These are phyloP conservation scores for Lepidurus apus DNA, from an alignment of 1,140 invertebrate species.

Conservation along the genomic window DNA sequence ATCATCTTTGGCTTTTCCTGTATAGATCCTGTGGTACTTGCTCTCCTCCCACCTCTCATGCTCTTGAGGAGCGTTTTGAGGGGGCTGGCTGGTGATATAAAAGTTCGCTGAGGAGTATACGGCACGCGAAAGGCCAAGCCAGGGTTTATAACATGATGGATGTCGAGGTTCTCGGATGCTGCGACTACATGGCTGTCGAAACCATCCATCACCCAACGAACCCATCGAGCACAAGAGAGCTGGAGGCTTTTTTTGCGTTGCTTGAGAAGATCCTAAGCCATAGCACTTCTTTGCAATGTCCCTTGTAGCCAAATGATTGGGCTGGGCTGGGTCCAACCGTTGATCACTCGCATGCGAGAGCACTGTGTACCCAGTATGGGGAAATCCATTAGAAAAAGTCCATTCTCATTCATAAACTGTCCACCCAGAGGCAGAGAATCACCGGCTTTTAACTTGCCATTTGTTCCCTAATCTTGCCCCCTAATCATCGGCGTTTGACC, in stretches of 20 bases:
- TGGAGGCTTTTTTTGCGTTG: background rate
- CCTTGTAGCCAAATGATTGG: constrained; percentile 10
- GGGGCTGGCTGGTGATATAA: background rate
- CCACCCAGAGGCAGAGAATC: background rate
- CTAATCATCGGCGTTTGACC: no score
- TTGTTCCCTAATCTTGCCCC: no score
- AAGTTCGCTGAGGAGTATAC: background rate
- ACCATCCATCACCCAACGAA: background rate
- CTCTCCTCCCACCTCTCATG: background rate
- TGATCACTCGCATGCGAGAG: background rate
- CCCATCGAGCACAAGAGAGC: background rate
- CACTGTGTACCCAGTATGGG: background rate
- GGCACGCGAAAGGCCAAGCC: background rate
- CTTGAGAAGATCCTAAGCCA: background rate
- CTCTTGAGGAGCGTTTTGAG: no score
- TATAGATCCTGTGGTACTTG: background rate
- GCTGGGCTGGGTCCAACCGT: background rate
- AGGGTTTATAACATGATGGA: background rate
- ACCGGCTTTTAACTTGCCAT: background rate
- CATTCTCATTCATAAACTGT: constrained; percentile 1
- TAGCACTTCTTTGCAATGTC: background rate
- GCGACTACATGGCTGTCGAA: constrained; percentile 17
- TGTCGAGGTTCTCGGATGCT: constrained; percentile 17
- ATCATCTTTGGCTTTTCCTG: background rate
- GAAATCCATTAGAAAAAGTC: constrained; percentile 11